Base-by-base conservation (phyloP, 1,140 invertebrate species). In the Drosophila ohnishii region DNA sequence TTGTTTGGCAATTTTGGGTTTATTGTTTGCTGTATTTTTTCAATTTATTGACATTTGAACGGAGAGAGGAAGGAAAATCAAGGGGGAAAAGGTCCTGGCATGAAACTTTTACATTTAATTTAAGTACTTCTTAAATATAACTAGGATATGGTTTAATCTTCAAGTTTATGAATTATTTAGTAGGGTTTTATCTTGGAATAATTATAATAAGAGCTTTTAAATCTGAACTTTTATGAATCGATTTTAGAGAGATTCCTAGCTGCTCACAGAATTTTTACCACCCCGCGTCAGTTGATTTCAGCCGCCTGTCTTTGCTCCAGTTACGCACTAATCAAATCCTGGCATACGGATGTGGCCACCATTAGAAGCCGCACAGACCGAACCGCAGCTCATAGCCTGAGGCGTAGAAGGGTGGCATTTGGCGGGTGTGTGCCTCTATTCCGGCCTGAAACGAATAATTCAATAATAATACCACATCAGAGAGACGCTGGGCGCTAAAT, bases 391-490 rank as follows among this genome's bases (percentile, higher is more conserved):
- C 13, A 34, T 3, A 22, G 39, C 42, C 35, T 22, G 48, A 34
- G 62, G 66, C 32, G 22, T 25, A 14, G 34, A 63, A 48, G 30
- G 45, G 16, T 53, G 50, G n/a, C 16, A 25, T 62, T 44, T 67
- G 65, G 30, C 25, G 32, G 62, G 45, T 60, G 39, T 42, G 16
- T 32, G 35, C n/a, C 14, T 19, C 58, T n/a, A 25, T 77, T 47
- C 40, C 47, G 37, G 50, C 16, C 28, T 66, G 66, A 58, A 64
- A 62, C 58, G 75, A 79, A 83, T 88, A 88, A 87, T 88, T 87
- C 80, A 87, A 88, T 87, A 83, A 88, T 76, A 65, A 75, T 65
- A 80, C 67, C 72, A 74, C 81, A 75, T 75, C 72, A 65, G 72
- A 75, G 59, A 34, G 59, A 35, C 37, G 71, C 70, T 45, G 56